A percentile compares a stretch with the other conserved stretches of the same genome.
Conservation (phyloP, 2,797 vertebrate genomes). For the Cheirogaleus major region DNA sequence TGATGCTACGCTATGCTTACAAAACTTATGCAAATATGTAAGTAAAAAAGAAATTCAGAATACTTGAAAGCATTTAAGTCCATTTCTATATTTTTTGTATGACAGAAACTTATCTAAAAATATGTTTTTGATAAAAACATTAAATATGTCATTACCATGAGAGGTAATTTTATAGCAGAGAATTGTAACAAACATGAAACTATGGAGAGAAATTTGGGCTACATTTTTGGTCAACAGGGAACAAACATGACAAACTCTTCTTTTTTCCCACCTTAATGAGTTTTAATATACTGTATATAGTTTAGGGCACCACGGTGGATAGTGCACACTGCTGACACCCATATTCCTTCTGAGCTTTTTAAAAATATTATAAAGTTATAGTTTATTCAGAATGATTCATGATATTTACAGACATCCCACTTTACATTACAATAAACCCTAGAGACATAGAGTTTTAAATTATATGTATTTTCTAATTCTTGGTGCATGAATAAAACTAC, state of each 20-base stretch:
- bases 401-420: neutral
- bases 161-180: conserved; percentile 72
- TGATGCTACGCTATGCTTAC: neutral
- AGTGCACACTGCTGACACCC: neutral
- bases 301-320: conserved; percentile 50
- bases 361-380: neutral
- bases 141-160: conserved; percentile 60
- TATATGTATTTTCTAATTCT: conserved; percentile 63
- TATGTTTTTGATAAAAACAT: conserved; percentile 62
- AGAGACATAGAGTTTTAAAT: conserved; percentile 57
- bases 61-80: neutral
- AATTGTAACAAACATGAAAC: conserved; percentile 34
- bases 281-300: conserved; percentile 60
- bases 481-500: neutral
- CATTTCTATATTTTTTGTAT: neutral
- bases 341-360: conserved; percentile 1
- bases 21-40: neutral
- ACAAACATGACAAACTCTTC: neutral
- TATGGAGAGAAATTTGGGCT: conserved; percentile 58
- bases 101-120: conserved; percentile 20
- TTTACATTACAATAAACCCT: conserved; percentile 12
- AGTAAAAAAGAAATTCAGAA: neutral
- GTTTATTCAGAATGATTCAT: neutral
- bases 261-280: neutral
- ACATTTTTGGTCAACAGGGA: conserved; percentile 76